Evolutionary conservation across 2,113 vertebrate species (phyloP).

Genomic region (Glaucomys volans): DNA sequence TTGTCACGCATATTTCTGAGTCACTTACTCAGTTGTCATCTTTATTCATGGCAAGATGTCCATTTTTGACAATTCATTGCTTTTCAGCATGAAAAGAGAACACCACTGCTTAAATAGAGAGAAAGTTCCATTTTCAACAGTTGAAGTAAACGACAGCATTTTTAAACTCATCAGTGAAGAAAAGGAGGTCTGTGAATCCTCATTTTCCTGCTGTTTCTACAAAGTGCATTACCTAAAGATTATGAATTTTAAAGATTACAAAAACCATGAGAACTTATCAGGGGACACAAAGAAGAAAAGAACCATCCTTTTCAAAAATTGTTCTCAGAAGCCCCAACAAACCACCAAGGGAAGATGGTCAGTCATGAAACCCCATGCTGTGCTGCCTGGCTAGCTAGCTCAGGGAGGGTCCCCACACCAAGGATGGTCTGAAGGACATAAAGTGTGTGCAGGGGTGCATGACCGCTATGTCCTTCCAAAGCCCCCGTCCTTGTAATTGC

Average conservation of each 20-base stretch:
- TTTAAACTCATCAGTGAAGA: conserved; percentile 73
- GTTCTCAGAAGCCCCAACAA: conserved; percentile 22
- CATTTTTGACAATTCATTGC: conserved; percentile 67
- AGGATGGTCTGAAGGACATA: conserved; percentile 46
- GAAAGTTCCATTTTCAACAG: conserved; percentile 68
- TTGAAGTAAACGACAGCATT: conserved; percentile 60
- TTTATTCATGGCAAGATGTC: conserved; percentile 78
- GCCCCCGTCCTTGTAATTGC: neutral
- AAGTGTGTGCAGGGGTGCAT: conserved; percentile 5
- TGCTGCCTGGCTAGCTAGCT: neutral
- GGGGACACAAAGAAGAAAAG: conserved; percentile 22
- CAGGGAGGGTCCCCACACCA: neutral
- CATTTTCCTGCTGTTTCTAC: conserved; percentile 62
- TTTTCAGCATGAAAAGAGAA: conserved; percentile 76
- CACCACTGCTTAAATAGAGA: conserved; percentile 69
- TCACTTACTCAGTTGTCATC: conserved; percentile 69
- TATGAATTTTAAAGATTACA: conserved; percentile 58
- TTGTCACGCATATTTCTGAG: conserved; percentile 71
- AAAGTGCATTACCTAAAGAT: conserved; percentile 65
- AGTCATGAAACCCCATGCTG: conserved; percentile 37
- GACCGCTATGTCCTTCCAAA: conserved; percentile 40
- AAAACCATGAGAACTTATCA: conserved; percentile 21
- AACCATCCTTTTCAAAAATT: conserved; percentile 20
- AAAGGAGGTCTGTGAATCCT: conserved; percentile 48
- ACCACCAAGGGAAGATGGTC: conserved; percentile 17